Evolutionary conservation across 1,140 invertebrate species (phyloP).

Genomic region (Reticulitermes speratus): DNA sequence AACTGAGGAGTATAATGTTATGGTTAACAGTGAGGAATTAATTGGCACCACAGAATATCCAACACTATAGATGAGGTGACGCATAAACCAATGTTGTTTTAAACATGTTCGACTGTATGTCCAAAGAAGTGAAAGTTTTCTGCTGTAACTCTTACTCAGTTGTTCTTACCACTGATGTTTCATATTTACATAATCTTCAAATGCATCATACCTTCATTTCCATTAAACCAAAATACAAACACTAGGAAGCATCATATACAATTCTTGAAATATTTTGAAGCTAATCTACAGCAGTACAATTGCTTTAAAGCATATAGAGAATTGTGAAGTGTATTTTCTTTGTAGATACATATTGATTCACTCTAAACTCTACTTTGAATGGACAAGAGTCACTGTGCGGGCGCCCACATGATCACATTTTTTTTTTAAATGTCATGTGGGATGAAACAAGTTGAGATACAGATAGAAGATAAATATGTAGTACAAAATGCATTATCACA

Average conservation of each 20-base stretch:
- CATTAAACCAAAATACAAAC: too few species aligned
- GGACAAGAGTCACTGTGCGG: slow-evolving; percentile 16
- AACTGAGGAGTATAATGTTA: too few species aligned
- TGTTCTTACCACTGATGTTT: background rate
- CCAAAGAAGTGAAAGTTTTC: background rate
- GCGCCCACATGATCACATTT: background rate
- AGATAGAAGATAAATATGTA: background rate
- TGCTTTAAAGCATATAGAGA: slow-evolving; percentile 6
- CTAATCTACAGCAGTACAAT: background rate
- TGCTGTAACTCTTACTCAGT: background rate
- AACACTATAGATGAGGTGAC: too few species aligned
- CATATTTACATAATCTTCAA: background rate
- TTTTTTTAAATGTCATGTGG: background rate
- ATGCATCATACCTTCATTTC: too few species aligned
- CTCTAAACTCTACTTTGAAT: slow-evolving; percentile 4
- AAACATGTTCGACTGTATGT: background rate
- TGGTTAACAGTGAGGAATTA: too few species aligned
- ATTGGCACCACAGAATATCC: too few species aligned
- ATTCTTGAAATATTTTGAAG: background rate
- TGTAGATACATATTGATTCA: background rate
- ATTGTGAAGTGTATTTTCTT: background rate
- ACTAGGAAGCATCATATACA: slow-evolving; percentile 11
- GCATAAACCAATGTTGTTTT: too few species aligned
- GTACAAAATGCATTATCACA: background rate
- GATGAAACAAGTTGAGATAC: background rate